A percentile compares a stretch with the other conserved stretches of the same genome.
These are phyloP conservation scores for Cichladusa arquata DNA, from an alignment of 2,113 vertebrate species.

Conservation along the genomic window DNA sequence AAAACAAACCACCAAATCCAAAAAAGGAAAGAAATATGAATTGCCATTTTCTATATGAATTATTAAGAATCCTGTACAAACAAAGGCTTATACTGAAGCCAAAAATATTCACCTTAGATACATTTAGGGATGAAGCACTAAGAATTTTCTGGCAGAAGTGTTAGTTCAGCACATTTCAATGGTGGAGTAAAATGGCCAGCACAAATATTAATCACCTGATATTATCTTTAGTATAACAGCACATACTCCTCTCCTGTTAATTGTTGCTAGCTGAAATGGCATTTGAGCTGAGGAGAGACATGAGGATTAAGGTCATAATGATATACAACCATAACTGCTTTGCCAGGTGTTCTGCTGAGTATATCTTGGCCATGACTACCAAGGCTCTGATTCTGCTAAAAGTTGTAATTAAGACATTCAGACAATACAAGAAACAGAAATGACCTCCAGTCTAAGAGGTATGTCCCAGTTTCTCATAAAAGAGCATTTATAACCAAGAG, in stretches of 20 bases:
- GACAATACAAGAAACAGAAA: background rate
- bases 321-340: background rate
- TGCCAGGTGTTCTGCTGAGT: background rate
- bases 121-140: background rate
- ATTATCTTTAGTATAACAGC: background rate
- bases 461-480: background rate
- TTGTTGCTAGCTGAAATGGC: background rate
- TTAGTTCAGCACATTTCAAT: conserved; percentile 40
- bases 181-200: background rate
- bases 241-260: background rate
- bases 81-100: background rate
- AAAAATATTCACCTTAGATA: background rate
- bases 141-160: conserved; percentile 15
- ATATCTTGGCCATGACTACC: background rate
- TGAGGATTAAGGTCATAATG: background rate
- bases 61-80: background rate
- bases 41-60: background rate
- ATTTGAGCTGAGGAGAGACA: background rate
- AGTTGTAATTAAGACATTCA: background rate
- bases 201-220: conserved; percentile 16
- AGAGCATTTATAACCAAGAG: background rate
- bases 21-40: conserved; percentile 15
- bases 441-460: background rate
- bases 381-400: background rate
- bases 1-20: conserved; percentile 31